Evolutionary conservation across 2,888 invertebrate genomes (phyloP).

Genomic region (Helobdella robusta): DNA sequence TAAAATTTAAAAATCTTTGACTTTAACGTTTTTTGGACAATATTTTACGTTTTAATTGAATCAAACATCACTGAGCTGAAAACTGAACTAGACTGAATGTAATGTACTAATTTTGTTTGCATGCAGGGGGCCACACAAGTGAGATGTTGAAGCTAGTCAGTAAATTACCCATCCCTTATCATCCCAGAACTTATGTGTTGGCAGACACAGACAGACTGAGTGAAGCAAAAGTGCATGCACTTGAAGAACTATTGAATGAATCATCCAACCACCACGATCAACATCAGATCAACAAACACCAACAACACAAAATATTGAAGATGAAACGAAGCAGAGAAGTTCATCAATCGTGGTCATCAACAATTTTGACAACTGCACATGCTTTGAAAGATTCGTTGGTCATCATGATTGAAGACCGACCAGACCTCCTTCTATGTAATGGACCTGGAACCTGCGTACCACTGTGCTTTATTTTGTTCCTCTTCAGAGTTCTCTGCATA

Average conservation of each 20-base stretch:
- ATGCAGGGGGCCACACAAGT: constrained; percentile 82
- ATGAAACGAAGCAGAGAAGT: constrained; percentile 80
- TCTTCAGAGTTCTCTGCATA: constrained; percentile 55
- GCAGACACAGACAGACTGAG: constrained; percentile 71
- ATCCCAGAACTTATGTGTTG: constrained; percentile 67
- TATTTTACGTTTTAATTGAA: too few relatives aligned
- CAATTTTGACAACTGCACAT: constrained; percentile 66
- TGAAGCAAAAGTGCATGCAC: constrained; percentile 56
- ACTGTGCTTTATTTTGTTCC: constrained; percentile 67
- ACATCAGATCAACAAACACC: not conserved
- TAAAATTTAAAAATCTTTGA: too few relatives aligned
- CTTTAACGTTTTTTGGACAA: too few relatives aligned
- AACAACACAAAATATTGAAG: constrained; percentile 49
- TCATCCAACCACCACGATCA: too few relatives aligned
- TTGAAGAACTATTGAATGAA: constrained; percentile 30
- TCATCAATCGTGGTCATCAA: constrained; percentile 70
- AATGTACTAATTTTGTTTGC: too few relatives aligned
- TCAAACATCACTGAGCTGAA: too few relatives aligned
- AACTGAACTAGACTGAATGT: too few relatives aligned
- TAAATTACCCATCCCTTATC: constrained; percentile 58
- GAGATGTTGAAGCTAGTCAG: constrained; percentile 73
- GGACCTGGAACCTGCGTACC: constrained; percentile 96
- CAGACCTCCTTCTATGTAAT: constrained; percentile 77
- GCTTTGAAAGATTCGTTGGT: constrained; percentile 64
- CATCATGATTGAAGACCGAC: constrained; percentile 60